These are phyloP conservation scores for Mythimna lalbum DNA, from an alignment of 2,888 invertebrate species.

Conservation along the genomic window DNA sequence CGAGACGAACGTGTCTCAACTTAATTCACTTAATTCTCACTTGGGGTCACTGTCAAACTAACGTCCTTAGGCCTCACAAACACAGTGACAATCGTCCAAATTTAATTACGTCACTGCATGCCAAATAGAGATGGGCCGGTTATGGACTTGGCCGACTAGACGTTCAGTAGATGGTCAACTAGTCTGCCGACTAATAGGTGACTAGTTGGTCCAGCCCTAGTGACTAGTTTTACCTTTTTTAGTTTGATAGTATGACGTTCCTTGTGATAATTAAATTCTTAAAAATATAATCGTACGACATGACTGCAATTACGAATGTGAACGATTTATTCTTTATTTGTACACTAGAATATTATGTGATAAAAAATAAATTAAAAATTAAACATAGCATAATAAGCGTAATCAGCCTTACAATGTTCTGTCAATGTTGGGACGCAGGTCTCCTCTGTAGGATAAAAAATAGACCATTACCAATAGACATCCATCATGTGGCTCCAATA, in stretches of 20 bases:
- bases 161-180: neutral
- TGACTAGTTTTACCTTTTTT: neutral
- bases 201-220: neutral
- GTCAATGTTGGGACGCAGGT: too few relatives aligned
- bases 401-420: too few relatives aligned
- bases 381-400: too few relatives aligned
- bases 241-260: neutral
- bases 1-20: slow-evolving; percentile 82
- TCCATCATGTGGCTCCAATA: too few relatives aligned
- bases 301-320: too few relatives aligned
- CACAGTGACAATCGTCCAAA: slow-evolving; percentile 86
- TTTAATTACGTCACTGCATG: slow-evolving; percentile 84
- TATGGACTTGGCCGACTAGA: neutral
- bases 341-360: too few relatives aligned
- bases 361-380: too few relatives aligned
- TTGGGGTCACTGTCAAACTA: slow-evolving; percentile 83
- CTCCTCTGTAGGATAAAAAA: too few relatives aligned
- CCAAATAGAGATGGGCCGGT: slow-evolving; percentile 62
- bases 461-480: too few relatives aligned
- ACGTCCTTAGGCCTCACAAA: slow-evolving; percentile 83
- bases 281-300: too few relatives aligned
- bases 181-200: neutral
- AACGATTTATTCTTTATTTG: too few relatives aligned
- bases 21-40: slow-evolving; percentile 86
- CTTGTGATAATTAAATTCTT: neutral